Evolutionary conservation across 1,140 invertebrate species (phyloP).

Genomic region (Drosophila pallidifrons): DNA sequence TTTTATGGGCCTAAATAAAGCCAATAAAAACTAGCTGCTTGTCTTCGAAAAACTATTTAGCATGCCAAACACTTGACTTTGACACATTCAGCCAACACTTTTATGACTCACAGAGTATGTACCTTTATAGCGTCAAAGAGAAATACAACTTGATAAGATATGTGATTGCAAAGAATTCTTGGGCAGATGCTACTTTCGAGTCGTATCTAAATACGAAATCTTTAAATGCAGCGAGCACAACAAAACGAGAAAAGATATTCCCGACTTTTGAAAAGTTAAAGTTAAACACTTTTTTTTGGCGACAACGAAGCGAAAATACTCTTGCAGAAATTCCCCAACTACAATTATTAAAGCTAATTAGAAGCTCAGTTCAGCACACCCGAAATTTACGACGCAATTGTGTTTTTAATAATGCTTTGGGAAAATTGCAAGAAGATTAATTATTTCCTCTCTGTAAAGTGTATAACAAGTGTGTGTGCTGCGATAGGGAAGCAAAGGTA

Average conservation of each 20-base stretch:
- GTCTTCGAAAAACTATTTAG: constrained; percentile 31
- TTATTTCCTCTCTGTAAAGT: constrained; percentile 14
- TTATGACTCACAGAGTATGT: constrained; percentile 43
- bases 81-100: constrained; percentile 18
- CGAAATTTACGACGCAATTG: constrained; percentile 4
- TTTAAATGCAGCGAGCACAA: constrained; percentile 51
- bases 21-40: constrained; percentile 28
- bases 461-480: neutral
- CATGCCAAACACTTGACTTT: constrained; percentile 42
- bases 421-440: constrained; percentile 18
- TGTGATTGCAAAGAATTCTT: constrained; percentile 21
- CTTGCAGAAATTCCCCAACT: neutral
- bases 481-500: neutral
- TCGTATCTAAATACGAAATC: constrained; percentile 57
- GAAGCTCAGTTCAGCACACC: neutral
- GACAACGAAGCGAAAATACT: constrained; percentile 6
- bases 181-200: neutral
- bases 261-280: constrained; percentile 66
- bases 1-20: constrained; percentile 38
- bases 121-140: neutral
- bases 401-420: neutral
- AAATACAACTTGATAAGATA: constrained; percentile 21
- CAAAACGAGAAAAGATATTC: constrained; percentile 36
- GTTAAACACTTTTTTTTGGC: neutral
- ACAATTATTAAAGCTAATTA: constrained; percentile 8